A percentile compares a stretch with the other conserved stretches of the same genome.
Conservation (phyloP, 2,888 invertebrate species). For the Trilocha varians region DNA sequence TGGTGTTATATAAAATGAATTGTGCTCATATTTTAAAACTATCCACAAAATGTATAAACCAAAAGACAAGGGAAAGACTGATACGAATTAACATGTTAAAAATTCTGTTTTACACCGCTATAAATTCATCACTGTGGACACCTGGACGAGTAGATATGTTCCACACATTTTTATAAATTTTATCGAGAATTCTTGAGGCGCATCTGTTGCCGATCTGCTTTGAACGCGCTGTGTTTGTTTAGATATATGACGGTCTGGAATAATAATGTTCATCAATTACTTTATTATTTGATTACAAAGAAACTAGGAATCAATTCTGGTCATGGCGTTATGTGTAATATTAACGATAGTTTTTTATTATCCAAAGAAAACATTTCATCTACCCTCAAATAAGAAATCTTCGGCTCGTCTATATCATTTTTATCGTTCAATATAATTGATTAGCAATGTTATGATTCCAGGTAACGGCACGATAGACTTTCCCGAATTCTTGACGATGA, state of each 20-base stretch:
- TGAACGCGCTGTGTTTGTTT: background rate
- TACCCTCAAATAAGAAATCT: too few species aligned
- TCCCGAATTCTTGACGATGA: slow-evolving; percentile 99
- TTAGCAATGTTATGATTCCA: slow-evolving; percentile 46
- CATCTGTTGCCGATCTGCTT: background rate
- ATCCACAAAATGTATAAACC: background rate
- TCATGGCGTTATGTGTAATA: too few species aligned
- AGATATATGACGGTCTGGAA: background rate
- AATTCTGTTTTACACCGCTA: slow-evolving; percentile 1
- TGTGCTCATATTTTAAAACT: background rate
- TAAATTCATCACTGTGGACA: slow-evolving; percentile 3
- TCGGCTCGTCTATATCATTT: too few species aligned
- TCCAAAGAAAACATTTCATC: too few species aligned
- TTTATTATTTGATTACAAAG: background rate
- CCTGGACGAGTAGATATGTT: background rate
- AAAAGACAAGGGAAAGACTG: background rate
- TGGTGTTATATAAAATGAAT: background rate
- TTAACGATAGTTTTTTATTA: too few species aligned
- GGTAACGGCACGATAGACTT: slow-evolving; percentile 99
- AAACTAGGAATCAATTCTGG: too few species aligned
- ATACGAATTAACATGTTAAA: background rate
- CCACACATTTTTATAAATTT: slow-evolving; percentile 1
- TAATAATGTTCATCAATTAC: background rate
- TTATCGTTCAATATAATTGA: too few species aligned
- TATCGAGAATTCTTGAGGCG: background rate